Conservation (phyloP, 2,113 vertebrate genomes). For the Menura novaehollandiae region DNA sequence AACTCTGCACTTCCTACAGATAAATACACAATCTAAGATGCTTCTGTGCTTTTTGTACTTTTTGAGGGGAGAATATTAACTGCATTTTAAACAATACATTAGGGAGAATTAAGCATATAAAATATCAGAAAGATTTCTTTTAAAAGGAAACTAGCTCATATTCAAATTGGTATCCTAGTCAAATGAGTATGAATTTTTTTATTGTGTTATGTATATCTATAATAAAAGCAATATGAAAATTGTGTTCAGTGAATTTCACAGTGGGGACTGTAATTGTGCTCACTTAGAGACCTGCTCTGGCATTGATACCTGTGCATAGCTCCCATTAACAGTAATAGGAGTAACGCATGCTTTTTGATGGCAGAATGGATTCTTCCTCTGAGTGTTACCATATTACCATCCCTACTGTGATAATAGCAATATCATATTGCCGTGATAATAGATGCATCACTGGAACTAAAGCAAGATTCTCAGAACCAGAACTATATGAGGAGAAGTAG, state of each 20-base stretch:
- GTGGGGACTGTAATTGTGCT: constrained; percentile 65
- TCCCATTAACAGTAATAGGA: constrained; percentile 68
- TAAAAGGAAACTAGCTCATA: constrained; percentile 26
- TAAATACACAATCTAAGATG: neutral
- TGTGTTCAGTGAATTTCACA: constrained; percentile 54
- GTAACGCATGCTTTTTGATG: constrained; percentile 38
- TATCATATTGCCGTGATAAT: constrained; percentile 60
- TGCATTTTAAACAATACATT: constrained; percentile 11
- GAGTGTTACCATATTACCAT: constrained; percentile 57
- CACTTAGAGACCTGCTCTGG: constrained; percentile 61
- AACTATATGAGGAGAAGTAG: neutral
- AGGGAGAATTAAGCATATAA: constrained; percentile 17
- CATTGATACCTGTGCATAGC: constrained; percentile 51
- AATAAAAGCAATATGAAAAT: constrained; percentile 65
- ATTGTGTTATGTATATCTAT: constrained; percentile 35
- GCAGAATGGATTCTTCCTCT: constrained; percentile 63
- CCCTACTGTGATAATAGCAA: constrained; percentile 74
- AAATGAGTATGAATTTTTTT: constrained; percentile 24
- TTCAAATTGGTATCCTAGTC: constrained; percentile 35
- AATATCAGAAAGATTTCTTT: constrained; percentile 9
- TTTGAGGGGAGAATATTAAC: neutral
- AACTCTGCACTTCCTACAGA: neutral
- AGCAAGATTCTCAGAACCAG: constrained; percentile 43
- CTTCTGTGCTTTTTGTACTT: neutral
- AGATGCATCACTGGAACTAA: constrained; percentile 59